Evolutionary conservation across 1,140 invertebrate genomes (phyloP), one percentile per base, ranked within the genome.

Genomic region (Eumaeus atala): DNA sequence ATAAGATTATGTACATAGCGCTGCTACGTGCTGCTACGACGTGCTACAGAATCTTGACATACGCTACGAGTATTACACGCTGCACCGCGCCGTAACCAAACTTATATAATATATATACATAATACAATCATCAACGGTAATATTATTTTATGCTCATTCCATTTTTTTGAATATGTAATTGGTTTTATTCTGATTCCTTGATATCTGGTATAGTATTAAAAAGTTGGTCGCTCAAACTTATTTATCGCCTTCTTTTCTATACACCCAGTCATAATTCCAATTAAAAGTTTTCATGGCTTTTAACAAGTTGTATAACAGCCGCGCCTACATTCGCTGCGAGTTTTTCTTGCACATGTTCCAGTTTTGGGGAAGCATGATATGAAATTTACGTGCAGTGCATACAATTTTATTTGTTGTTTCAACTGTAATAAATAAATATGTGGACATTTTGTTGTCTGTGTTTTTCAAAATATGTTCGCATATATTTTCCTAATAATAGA

Each of bases 401-500:
- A 37, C 35, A 2, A 28, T 28, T 28, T 28, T 28, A 28, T 28
- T 28, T 28, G 21, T 64, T 69, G 74, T 21, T 54, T 48, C 35
- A 51, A 53, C 54, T 51, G 18, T 17, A 37, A 35, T n/a, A 42
- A 56, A 44, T 54, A 50, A 50, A 28, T 34, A 34, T 28, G 16
- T 50, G 16, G 18, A 35, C 33, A 16, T 50, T 35, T 50, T 50
- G 33, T 50, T 50, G 4, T 12, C 8, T 35, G 48, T 36, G 33
- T 35, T 12, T 50, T 35, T 34, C 14, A 34, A 3, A 50, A 34
- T 28, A 28, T 28, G 2, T 28, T 28, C 6, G 21, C 2, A 28
- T 28, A 3, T 28, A 2, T 28, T 28, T 28, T 28, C 6, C 6
- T 28, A n/a, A n/a, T n/a, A n/a, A n/a, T n/a, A n/a, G n/a, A n/a